Evolutionary conservation across 2,797 vertebrate genomes (phyloP).

Genomic region (Hipposideros larvatus): DNA sequence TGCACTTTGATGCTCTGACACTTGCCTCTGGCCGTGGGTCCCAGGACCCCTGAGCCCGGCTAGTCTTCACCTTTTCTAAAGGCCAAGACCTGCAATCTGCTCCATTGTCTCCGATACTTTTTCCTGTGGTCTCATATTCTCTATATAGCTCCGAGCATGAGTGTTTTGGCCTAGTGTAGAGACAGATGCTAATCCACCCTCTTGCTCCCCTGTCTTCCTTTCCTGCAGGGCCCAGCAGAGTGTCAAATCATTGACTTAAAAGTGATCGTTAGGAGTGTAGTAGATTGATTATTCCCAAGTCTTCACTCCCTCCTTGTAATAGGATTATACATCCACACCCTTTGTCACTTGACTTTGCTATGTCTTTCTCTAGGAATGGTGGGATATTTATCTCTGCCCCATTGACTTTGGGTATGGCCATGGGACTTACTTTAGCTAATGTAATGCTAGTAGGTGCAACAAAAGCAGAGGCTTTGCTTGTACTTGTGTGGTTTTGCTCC

Average conservation of each 20-base stretch:
- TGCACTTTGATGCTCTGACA: neutral
- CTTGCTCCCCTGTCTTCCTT: neutral
- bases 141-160: neutral
- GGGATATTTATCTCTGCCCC: neutral
- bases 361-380: neutral
- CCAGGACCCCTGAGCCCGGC: neutral
- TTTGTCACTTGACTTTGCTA: neutral
- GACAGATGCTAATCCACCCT: neutral
- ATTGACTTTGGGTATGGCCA: neutral
- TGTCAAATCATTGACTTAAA: neutral
- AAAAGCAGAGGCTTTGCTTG: neutral
- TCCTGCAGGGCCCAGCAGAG: neutral
- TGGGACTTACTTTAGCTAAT: neutral
- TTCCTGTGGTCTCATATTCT: neutral
- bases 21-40: neutral
- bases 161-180: neutral
- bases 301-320: neutral
- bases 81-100: fast-evolving
- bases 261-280: neutral
- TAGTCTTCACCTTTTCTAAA: neutral
- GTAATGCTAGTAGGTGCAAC: neutral
- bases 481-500: neutral
- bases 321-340: neutral
- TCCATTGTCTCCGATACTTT: neutral
- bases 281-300: neutral